phyloP scores from a whole-genome alignment of 2,797 vertebrate genomes.

The Cygnus olor region DNA sequence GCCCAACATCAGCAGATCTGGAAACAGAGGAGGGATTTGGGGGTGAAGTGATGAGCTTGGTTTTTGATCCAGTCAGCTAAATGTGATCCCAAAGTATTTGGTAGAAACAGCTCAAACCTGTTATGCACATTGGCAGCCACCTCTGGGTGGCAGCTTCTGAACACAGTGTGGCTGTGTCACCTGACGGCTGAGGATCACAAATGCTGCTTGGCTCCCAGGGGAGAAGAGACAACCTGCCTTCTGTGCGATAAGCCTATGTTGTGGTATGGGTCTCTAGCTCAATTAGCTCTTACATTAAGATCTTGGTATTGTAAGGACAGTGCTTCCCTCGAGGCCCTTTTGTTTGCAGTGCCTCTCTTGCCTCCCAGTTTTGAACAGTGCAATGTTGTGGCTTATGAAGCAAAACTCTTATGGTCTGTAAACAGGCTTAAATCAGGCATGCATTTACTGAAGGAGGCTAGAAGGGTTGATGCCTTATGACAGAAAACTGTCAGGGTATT shows the following conservation, averaged over 20 bases:
- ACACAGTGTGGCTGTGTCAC: background rate
- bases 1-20: background rate
- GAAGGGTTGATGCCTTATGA: background rate
- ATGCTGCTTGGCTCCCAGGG: no score
- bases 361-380: background rate
- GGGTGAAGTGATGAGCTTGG: background rate
- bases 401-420: background rate
- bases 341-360: background rate
- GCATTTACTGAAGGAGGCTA: background rate
- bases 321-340: background rate
- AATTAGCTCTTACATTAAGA: background rate
- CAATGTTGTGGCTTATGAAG: background rate
- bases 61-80: background rate
- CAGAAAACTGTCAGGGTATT: background rate
- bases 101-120: background rate
- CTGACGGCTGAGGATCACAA: background rate
- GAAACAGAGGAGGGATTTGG: background rate
- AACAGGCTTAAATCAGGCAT: background rate
- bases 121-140: background rate
- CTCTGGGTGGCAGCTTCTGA: background rate
- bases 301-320: background rate
- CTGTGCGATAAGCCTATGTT: background rate
- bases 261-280: background rate
- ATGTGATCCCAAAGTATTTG: background rate
- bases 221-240: background rate